These are phyloP conservation scores for Botrylloides violaceus DNA, from an alignment of 23 tunicate species.

Conservation along the genomic window DNA sequence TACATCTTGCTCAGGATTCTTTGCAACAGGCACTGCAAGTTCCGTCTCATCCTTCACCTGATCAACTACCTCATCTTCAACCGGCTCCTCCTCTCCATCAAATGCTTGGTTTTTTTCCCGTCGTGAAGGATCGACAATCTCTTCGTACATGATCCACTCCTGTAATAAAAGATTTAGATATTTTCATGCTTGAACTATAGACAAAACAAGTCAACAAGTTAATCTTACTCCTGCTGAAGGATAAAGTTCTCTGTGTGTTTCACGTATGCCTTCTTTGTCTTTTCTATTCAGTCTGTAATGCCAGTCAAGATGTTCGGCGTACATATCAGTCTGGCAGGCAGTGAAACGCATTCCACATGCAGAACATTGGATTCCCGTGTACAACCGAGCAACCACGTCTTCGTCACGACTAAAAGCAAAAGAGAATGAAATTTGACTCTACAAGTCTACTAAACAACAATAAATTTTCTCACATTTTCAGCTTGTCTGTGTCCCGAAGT, in stretches of 20 bases:
- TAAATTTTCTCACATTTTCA: slow-evolving; percentile 52
- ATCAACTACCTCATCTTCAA: slow-evolving; percentile 7
- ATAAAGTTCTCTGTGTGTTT: slow-evolving; percentile 46
- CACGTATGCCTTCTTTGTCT: slow-evolving; percentile 68
- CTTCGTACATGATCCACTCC: slow-evolving; percentile 91
- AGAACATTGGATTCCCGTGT: slow-evolving; percentile 88
- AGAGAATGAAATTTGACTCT: neutral
- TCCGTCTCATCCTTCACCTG: slow-evolving; percentile 37
- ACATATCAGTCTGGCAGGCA: slow-evolving; percentile 61
- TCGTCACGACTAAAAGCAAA: slow-evolving; percentile 56
- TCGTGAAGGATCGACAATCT: slow-evolving; percentile 26
- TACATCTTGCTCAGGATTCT: slow-evolving; percentile 67
- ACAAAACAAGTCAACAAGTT: neutral
- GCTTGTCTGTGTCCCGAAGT: slow-evolving; percentile 25
- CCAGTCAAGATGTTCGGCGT: slow-evolving; percentile 96
- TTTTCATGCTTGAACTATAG: neutral
- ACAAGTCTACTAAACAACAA: too few species aligned
- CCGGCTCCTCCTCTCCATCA: slow-evolving; percentile 20
- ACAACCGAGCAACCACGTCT: slow-evolving; percentile 59
- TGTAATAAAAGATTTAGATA: slow-evolving; percentile 10
- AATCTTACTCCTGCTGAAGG: slow-evolving; percentile 71
- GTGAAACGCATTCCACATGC: slow-evolving; percentile 91
- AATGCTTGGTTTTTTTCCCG: slow-evolving; percentile 30
- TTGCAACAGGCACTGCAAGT: slow-evolving; percentile 54
- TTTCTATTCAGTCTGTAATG: slow-evolving; percentile 69